Percentiles rank a stretch among this genome's conserved stretches.
phyloP scores from a whole-genome alignment of 2,113 vertebrate species.

The Toxotes chatareus region DNA sequence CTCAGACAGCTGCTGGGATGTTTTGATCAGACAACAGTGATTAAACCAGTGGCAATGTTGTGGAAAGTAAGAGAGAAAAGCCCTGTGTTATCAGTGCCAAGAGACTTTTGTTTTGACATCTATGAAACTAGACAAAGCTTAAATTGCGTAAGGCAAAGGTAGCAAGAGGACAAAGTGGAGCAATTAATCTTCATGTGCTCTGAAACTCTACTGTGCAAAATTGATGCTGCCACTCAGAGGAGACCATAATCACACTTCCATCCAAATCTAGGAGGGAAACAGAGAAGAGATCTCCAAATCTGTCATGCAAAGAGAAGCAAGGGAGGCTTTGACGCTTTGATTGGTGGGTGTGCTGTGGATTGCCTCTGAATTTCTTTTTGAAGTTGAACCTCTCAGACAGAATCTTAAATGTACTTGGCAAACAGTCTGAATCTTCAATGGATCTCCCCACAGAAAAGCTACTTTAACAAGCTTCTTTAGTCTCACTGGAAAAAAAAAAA shows the following conservation, averaged over 20 bases:
- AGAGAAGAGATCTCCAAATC: constrained; percentile 44
- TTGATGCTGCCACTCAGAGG: constrained; percentile 53
- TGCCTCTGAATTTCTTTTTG: constrained; percentile 64
- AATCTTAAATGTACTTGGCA: constrained; percentile 74
- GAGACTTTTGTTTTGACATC: constrained; percentile 19
- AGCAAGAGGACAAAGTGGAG: constrained; percentile 30
- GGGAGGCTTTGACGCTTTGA: constrained; percentile 56
- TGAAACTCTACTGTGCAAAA: constrained; percentile 33
- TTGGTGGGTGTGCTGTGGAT: constrained; percentile 54
- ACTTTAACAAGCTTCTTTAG: constrained; percentile 55
- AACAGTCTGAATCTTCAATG: constrained; percentile 60
- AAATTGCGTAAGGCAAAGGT: constrained; percentile 37
- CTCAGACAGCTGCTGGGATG: constrained; percentile 12
- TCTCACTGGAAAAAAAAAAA: background rate
- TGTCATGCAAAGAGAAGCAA: constrained; percentile 31
- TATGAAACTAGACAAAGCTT: constrained; percentile 19
- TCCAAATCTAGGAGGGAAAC: constrained; percentile 48
- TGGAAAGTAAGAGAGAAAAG: background rate
- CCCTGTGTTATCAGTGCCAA: background rate
- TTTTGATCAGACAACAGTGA: constrained; percentile 33
- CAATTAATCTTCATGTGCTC: constrained; percentile 54
- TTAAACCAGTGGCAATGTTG: constrained; percentile 16
- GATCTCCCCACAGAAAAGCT: constrained; percentile 35
- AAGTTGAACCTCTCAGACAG: constrained; percentile 72
- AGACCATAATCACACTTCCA: constrained; percentile 57